These are phyloP conservation scores for Pterostichus madidus DNA, from an alignment of 2,888 invertebrate species.

Conservation along the genomic window DNA sequence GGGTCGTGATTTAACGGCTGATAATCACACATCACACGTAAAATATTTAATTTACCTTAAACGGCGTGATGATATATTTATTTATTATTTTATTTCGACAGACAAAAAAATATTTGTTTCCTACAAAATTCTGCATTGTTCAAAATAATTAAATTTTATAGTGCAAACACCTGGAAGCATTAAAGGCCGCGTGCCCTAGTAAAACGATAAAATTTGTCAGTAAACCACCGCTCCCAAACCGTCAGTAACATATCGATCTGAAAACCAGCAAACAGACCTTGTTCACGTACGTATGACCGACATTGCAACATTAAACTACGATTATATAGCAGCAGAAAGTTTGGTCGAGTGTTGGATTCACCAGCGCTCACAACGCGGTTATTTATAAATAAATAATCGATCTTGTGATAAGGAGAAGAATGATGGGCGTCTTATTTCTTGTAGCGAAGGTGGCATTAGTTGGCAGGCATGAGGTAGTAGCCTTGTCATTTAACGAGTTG, in stretches of 20 bases:
- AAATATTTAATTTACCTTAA: no score
- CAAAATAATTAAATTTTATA: no score
- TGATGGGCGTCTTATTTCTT: background rate
- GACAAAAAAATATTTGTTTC: no score
- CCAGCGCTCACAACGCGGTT: background rate
- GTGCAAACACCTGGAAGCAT: background rate
- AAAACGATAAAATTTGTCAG: background rate
- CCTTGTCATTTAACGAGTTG: constrained; percentile 6
- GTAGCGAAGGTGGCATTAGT: background rate
- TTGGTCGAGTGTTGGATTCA: background rate
- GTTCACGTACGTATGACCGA: background rate
- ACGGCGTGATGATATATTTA: no score
- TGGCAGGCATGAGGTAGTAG: background rate
- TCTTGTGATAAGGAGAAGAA: constrained; percentile 16
- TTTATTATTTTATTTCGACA: no score
- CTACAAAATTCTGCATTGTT: no score
- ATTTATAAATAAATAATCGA: constrained; percentile 22
- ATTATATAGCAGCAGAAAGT: background rate
- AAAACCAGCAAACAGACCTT: background rate
- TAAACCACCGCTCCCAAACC: background rate
- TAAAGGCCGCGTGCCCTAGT: background rate
- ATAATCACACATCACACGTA: no score
- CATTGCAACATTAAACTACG: constrained; percentile 4
- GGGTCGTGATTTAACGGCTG: no score
- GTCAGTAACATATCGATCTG: background rate